Evolutionary conservation across 2,888 invertebrate genomes (phyloP).

Genomic region (Acronicta alni): DNA sequence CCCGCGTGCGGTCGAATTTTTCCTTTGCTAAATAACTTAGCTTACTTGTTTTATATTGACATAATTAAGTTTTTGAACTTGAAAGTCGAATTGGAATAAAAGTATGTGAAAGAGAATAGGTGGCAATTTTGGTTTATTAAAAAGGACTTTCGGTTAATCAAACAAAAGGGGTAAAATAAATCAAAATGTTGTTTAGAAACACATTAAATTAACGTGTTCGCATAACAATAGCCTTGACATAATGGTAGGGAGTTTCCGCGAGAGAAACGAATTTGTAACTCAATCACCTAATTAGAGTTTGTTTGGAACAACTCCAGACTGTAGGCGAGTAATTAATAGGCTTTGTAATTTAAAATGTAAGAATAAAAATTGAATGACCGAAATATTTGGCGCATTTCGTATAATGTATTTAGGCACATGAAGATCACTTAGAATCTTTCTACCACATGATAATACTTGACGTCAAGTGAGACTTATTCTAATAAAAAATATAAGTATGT

Average conservation of each 20-base stretch:
- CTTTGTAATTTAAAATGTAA: constrained; percentile 54
- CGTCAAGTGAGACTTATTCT: background rate
- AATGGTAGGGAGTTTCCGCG: constrained; percentile 63
- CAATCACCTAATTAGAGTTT: constrained; percentile 82
- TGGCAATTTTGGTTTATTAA: constrained; percentile 6
- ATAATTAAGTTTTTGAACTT: too few relatives aligned
- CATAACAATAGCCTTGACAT: constrained; percentile 67
- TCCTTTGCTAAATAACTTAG: too few relatives aligned
- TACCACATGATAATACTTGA: too few relatives aligned
- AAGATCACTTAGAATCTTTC: too few relatives aligned
- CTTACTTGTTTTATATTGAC: too few relatives aligned
- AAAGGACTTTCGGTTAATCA: too few relatives aligned
- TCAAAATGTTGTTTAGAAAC: constrained; percentile 51
- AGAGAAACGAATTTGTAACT: constrained; percentile 78
- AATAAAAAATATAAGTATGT: background rate
- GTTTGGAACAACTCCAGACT: constrained; percentile 71
- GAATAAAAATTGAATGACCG: constrained; percentile 23
- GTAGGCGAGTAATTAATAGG: constrained; percentile 71
- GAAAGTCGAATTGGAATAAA: too few relatives aligned
- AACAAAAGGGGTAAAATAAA: constrained; percentile 25
- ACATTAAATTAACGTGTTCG: constrained; percentile 58
- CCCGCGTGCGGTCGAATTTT: too few relatives aligned
- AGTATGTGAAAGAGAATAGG: too few relatives aligned
- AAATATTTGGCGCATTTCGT: constrained; percentile 3
- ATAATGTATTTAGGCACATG: background rate